Conservation (phyloP, 2,888 invertebrate species). For the Melieria crassipennis region DNA sequence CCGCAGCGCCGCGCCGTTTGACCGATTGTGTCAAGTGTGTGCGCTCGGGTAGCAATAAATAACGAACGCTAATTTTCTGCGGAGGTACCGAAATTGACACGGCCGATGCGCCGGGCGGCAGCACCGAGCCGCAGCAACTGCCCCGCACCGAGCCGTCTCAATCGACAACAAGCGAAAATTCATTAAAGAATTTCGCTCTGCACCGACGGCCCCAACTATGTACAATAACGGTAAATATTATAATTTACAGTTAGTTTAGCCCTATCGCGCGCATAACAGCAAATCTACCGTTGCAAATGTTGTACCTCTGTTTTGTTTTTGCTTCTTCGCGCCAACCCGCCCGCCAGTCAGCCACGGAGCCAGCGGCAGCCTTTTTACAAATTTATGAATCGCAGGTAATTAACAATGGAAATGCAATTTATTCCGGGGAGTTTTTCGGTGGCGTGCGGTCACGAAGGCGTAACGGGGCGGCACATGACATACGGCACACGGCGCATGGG, state of each 20-base stretch:
- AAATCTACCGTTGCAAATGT: conserved; percentile 6
- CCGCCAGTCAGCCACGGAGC: neutral
- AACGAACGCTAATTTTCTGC: conserved; percentile 54
- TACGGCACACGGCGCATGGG: too few relatives aligned
- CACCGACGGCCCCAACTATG: too few relatives aligned
- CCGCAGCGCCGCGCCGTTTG: neutral
- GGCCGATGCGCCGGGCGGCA: conserved; percentile 6
- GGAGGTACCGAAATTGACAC: conserved; percentile 24
- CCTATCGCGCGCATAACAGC: conserved; percentile 15
- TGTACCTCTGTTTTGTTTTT: neutral
- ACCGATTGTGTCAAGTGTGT: neutral
- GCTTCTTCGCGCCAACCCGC: neutral
- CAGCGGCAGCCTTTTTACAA: conserved; percentile 42
- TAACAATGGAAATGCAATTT: conserved; percentile 60
- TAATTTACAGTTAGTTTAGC: conserved; percentile 23
- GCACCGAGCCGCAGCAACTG: neutral
- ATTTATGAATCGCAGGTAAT: conserved; percentile 55
- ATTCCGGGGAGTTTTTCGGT: conserved; percentile 31
- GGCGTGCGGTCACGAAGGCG: too few relatives aligned
- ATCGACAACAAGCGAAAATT: too few relatives aligned
- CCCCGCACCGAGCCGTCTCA: neutral
- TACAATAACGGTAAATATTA: neutral
- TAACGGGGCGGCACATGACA: neutral
- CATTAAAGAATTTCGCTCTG: too few relatives aligned
- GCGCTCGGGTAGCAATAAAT: conserved; percentile 27